phyloP scores from a whole-genome alignment of 2,888 invertebrate species.

The Ptycholaimellus sp. region DNA sequence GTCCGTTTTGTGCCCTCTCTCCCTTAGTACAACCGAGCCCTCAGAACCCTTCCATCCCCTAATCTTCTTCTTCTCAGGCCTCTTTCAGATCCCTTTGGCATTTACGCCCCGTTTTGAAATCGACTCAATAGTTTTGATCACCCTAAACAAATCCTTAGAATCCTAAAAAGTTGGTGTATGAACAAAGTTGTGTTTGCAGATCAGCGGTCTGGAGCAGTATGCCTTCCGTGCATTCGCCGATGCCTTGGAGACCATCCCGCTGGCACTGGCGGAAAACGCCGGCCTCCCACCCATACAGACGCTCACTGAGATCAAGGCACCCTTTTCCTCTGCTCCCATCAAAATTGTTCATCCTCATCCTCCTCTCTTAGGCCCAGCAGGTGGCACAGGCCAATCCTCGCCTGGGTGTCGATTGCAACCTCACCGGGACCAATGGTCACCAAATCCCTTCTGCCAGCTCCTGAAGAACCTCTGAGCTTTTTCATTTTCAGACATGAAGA shows the following conservation, averaged over 20 bases:
- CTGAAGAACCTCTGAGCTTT: too few relatives aligned
- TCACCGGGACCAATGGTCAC: conserved; percentile 41
- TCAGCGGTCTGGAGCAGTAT: conserved; percentile 75
- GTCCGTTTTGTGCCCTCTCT: too few relatives aligned
- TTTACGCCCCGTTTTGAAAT: too few relatives aligned
- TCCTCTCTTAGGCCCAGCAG: conserved; percentile 53
- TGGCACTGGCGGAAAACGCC: conserved; percentile 85
- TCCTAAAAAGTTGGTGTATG: too few relatives aligned
- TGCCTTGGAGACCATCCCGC: conserved; percentile 73
- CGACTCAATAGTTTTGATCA: too few relatives aligned
- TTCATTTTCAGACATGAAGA: conserved; percentile 65
- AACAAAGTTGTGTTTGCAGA: too few relatives aligned
- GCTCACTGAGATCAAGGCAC: conserved; percentile 31
- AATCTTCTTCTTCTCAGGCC: too few relatives aligned
- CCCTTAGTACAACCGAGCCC: too few relatives aligned
- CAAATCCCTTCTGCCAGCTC: too few relatives aligned
- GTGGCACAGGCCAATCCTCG: conserved; percentile 54
- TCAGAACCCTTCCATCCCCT: too few relatives aligned
- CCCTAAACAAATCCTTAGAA: too few relatives aligned
- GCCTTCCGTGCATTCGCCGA: conserved; percentile 83
- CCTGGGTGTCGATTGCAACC: conserved; percentile 83
- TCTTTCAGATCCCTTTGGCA: too few relatives aligned
- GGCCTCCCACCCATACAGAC: conserved; percentile 77
- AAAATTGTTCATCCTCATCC: not conserved
- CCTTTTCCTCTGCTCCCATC: not conserved